Percentiles rank a stretch among this genome's conserved stretches.
Conservation (phyloP, 1,140 invertebrate genomes). For the Metopolophium dirhodum region DNA sequence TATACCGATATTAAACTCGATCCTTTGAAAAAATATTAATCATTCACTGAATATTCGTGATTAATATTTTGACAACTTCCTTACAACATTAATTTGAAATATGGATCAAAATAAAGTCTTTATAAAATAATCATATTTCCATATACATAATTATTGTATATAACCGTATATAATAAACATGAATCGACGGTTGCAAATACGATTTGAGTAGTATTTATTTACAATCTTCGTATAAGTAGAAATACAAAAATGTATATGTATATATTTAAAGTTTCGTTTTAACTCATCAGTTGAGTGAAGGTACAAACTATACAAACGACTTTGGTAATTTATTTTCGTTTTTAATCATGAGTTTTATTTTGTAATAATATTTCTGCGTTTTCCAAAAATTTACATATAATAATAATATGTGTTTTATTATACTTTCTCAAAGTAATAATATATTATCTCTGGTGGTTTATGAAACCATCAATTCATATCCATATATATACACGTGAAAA, state of each 20-base stretch:
- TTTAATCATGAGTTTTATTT: neutral
- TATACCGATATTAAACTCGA: too few species aligned
- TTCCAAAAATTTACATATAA: neutral
- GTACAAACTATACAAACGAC: neutral
- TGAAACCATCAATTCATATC: neutral
- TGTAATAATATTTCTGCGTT: neutral
- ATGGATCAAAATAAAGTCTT: neutral
- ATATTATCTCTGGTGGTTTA: neutral
- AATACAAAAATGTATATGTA: neutral
- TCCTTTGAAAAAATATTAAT: neutral
- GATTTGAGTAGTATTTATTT: neutral
- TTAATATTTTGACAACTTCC: neutral
- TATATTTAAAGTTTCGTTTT: neutral
- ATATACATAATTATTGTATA: too few species aligned
- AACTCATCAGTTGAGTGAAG: neutral
- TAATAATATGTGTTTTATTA: neutral
- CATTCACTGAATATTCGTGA: neutral
- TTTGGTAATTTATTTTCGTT: neutral
- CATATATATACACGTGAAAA: neutral
- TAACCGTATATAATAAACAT: neutral
- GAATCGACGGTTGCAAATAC: neutral
- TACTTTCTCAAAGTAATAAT: neutral
- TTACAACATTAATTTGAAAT: neutral
- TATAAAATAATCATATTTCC: neutral
- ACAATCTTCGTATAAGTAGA: neutral